Percentiles rank a stretch among this genome's conserved stretches.
phyloP scores from a whole-genome alignment of 2,113 vertebrate species.

The Cheilinus undulatus region DNA sequence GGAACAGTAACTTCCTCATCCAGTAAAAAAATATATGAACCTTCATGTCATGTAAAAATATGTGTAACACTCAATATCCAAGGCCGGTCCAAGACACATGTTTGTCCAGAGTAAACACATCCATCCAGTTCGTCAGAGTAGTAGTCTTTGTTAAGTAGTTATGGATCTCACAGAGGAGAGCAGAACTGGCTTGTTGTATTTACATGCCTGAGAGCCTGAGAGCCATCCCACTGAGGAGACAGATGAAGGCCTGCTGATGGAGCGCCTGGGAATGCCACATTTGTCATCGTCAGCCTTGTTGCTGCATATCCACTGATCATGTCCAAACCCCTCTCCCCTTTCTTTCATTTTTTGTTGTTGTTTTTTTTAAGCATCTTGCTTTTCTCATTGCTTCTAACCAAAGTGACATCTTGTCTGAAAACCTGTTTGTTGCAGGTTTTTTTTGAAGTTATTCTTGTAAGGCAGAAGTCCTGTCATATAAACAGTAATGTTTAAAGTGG shows the following conservation, averaged over 20 bases:
- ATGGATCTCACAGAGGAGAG: conserved; percentile 61
- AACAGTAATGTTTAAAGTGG: conserved; percentile 25
- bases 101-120: conserved; percentile 63
- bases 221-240: conserved; percentile 62
- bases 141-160: conserved; percentile 69
- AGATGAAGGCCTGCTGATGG: conserved; percentile 75
- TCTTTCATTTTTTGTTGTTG: neutral
- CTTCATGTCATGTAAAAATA: conserved; percentile 43
- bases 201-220: conserved; percentile 71
- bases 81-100: conserved; percentile 53
- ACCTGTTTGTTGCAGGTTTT: conserved; percentile 31
- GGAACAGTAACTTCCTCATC: conserved; percentile 15
- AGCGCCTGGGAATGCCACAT: conserved; percentile 59
- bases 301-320: conserved; percentile 65
- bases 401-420: conserved; percentile 53
- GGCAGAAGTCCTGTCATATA: conserved; percentile 27
- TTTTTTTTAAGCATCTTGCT: conserved; percentile 16
- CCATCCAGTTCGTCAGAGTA: conserved; percentile 64
- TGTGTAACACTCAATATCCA: conserved; percentile 45
- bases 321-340: conserved; percentile 26
- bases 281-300: conserved; percentile 65
- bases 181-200: conserved; percentile 61
- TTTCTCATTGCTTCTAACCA: conserved; percentile 52
- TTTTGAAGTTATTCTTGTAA: conserved; percentile 23
- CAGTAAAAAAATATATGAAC: conserved; percentile 23